Evolutionary conservation across 1,140 invertebrate species (phyloP).

Genomic region (Drosophila pseudoananassae): DNA sequence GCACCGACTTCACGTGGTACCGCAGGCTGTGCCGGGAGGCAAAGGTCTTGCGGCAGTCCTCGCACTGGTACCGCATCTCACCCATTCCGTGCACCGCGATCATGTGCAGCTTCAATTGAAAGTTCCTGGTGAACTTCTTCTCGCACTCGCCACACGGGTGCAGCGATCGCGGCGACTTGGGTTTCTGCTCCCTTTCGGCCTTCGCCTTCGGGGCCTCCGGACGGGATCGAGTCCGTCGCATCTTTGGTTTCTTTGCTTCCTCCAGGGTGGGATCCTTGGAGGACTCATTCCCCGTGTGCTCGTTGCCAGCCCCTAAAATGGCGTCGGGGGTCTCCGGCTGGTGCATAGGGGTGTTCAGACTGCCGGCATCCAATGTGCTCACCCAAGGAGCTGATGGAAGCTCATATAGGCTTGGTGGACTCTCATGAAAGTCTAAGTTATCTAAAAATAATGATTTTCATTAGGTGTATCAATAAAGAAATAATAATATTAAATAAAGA

Average conservation of each 20-base stretch:
- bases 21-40: conserved; percentile 74
- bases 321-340: conserved; percentile 28
- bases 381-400: conserved; percentile 13
- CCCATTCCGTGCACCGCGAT: conserved; percentile 72
- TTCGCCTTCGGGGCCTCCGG: conserved; percentile 7
- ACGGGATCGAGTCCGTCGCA: conserved; percentile 19
- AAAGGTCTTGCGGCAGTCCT: conserved; percentile 68
- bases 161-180: conserved; percentile 31
- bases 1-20: conserved; percentile 76
- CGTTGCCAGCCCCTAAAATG: not conserved
- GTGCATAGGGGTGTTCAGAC: conserved; percentile 56
- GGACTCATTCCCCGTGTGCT: not conserved
- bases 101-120: conserved; percentile 73
- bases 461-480: not conserved
- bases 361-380: conserved; percentile 26
- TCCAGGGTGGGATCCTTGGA: not conserved
- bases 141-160: conserved; percentile 69
- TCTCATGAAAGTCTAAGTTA: conserved; percentile 33
- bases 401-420: conserved; percentile 7
- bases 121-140: conserved; percentile 79
- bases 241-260: not conserved
- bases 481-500: not conserved
- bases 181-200: not conserved
- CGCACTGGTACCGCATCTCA: conserved; percentile 67
- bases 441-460: conserved; percentile 5